Evolutionary conservation across 2,113 vertebrate species (phyloP).

Genomic region (Notothenia coriiceps): DNA sequence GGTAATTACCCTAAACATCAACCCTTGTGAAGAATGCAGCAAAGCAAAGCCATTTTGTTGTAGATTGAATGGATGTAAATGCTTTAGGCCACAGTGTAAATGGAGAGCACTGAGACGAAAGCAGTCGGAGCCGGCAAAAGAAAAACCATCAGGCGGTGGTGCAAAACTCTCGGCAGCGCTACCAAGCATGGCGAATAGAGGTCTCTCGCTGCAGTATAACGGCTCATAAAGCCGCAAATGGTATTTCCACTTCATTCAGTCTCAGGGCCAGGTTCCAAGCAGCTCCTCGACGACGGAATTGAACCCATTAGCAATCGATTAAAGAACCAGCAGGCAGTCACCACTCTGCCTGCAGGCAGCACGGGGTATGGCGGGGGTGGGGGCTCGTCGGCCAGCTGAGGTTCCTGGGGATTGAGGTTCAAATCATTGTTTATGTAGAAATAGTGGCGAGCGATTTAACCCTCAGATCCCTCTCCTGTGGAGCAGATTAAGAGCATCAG

Average conservation of each 20-base stretch:
- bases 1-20: conserved; percentile 71
- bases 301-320: conserved; percentile 88
- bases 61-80: conserved; percentile 78
- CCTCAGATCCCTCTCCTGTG: conserved; percentile 41
- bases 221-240: conserved; percentile 87
- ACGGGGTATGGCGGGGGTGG: conserved; percentile 35
- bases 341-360: conserved; percentile 72
- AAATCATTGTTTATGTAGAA: conserved; percentile 81
- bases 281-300: conserved; percentile 82
- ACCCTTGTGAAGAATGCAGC: conserved; percentile 69
- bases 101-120: conserved; percentile 79
- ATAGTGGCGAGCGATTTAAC: conserved; percentile 68
- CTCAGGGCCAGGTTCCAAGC: conserved; percentile 85
- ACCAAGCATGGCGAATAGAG: conserved; percentile 85
- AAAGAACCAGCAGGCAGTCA: conserved; percentile 86
- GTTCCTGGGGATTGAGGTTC: conserved; percentile 65
- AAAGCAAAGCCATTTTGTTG: conserved; percentile 78
- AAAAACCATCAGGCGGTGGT: conserved; percentile 83
- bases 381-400: conserved; percentile 44
- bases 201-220: conserved; percentile 85
- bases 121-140: conserved; percentile 71
- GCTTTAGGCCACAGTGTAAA: conserved; percentile 79
- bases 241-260: conserved; percentile 87
- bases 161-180: conserved; percentile 80
- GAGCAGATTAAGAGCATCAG: conserved; percentile 60